phyloP scores from a whole-genome alignment of 92 coral and sea anemone genomes.

The Chrysogorgia sp. region DNA sequence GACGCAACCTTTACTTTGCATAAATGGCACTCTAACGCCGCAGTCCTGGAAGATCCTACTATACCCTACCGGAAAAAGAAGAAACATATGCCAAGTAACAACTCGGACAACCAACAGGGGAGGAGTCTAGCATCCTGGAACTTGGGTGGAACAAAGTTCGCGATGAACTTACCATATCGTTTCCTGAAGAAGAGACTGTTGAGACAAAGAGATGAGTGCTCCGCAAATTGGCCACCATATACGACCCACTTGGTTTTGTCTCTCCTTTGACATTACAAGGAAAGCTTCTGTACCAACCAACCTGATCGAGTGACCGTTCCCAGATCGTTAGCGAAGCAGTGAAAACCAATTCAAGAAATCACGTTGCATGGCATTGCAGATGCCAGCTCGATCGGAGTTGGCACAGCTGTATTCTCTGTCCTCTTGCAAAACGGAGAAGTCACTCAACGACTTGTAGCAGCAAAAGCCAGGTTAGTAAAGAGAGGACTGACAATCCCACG shows the following conservation, averaged over 20 bases:
- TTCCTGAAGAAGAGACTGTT: slow-evolving; percentile 23
- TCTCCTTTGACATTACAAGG: slow-evolving; percentile 22
- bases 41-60: background rate
- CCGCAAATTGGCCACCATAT: slow-evolving; percentile 34
- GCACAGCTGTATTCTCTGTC: slow-evolving; percentile 38
- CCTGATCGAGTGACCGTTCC: slow-evolving; percentile 34
- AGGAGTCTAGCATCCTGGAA: slow-evolving; percentile 38
- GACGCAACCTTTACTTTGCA: slow-evolving; percentile 54
- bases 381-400: slow-evolving; percentile 24
- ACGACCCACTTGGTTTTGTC: slow-evolving; percentile 31
- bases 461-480: slow-evolving; percentile 6
- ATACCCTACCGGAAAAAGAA: background rate
- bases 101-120: slow-evolving; percentile 42
- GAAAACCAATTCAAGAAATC: slow-evolving; percentile 19
- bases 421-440: slow-evolving; percentile 21
- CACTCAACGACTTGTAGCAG: background rate
- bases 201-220: slow-evolving; percentile 45
- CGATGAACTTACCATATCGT: slow-evolving; percentile 44
- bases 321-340: slow-evolving; percentile 14
- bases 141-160: slow-evolving; percentile 42
- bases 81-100: slow-evolving; percentile 41
- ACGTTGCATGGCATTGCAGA: slow-evolving; percentile 36
- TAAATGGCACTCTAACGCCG: slow-evolving; percentile 34
- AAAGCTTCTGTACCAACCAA: slow-evolving; percentile 22
- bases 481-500: slow-evolving; percentile 23